Evolutionary conservation across 2,113 vertebrate species (phyloP).

Genomic region (Chloebia gouldiae): DNA sequence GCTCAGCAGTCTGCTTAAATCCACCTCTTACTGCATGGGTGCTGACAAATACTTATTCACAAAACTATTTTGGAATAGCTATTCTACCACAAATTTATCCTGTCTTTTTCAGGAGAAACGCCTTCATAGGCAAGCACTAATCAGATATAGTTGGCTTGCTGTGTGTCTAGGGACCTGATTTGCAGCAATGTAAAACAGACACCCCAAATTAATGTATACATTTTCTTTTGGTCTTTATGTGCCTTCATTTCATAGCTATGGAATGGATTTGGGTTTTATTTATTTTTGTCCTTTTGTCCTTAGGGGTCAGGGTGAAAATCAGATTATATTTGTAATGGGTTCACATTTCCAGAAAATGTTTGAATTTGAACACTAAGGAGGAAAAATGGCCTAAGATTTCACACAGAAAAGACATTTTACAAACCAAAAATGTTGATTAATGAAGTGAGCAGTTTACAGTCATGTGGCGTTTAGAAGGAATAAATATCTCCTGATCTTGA

Average conservation of each 20-base stretch:
- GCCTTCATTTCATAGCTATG: not conserved
- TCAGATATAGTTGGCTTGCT: not conserved
- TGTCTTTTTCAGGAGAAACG: not conserved
- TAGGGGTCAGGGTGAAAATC: conserved; percentile 4
- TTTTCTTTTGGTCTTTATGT: not conserved
- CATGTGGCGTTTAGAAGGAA: not conserved
- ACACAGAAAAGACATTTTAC: not conserved
- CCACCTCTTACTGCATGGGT: not conserved
- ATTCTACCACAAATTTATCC: not conserved
- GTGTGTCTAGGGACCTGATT: not conserved
- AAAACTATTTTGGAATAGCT: not conserved
- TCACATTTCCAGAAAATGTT: not conserved
- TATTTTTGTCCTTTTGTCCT: not conserved
- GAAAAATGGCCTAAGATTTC: not conserved
- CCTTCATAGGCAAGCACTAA: not conserved
- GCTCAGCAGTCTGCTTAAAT: not conserved
- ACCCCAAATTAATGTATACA: not conserved
- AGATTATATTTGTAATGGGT: conserved; percentile 8
- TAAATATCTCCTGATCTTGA: conserved; percentile 15
- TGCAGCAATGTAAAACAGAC: conserved; percentile 16
- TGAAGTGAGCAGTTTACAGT: not conserved
- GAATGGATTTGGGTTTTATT: not conserved
- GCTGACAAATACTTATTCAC: not conserved
- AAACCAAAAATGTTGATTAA: not conserved
- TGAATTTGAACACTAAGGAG: not conserved